phyloP scores from a whole-genome alignment of 1,140 invertebrate genomes.

The Planococcus citri region DNA sequence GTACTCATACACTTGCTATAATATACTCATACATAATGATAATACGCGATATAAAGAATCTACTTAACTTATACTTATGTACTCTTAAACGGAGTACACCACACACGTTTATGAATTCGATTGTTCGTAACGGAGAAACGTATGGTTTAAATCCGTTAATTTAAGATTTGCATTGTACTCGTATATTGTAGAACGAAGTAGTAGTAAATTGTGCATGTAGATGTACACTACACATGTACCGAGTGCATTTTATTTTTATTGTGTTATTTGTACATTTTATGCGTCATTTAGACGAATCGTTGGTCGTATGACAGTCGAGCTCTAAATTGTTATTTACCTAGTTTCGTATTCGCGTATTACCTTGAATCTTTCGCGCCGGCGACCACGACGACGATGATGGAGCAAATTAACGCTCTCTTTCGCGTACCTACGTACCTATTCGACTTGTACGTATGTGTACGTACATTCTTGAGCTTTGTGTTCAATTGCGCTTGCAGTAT shows the following conservation, averaged over 20 bases:
- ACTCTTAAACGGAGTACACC: no score
- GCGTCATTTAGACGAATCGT: neutral
- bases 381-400: neutral
- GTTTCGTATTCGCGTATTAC: neutral
- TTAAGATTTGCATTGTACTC: neutral
- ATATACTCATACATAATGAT: no score
- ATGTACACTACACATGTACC: no score
- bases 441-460: no score
- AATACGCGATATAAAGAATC: no score
- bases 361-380: neutral
- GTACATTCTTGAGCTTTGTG: no score
- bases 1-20: no score
- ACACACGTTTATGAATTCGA: no score
- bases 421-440: neutral
- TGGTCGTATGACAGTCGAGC: neutral
- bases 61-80: no score
- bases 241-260: conserved; percentile 4
- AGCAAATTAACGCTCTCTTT: neutral
- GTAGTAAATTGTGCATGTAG: no score
- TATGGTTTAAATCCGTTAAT: neutral
- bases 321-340: neutral
- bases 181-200: neutral
- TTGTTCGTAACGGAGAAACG: neutral
- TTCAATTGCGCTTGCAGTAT: no score
- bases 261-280: neutral